Percentiles rank a stretch among this genome's conserved stretches.
Conservation (phyloP, 2,113 vertebrate genomes). For the Ailurus styani region DNA sequence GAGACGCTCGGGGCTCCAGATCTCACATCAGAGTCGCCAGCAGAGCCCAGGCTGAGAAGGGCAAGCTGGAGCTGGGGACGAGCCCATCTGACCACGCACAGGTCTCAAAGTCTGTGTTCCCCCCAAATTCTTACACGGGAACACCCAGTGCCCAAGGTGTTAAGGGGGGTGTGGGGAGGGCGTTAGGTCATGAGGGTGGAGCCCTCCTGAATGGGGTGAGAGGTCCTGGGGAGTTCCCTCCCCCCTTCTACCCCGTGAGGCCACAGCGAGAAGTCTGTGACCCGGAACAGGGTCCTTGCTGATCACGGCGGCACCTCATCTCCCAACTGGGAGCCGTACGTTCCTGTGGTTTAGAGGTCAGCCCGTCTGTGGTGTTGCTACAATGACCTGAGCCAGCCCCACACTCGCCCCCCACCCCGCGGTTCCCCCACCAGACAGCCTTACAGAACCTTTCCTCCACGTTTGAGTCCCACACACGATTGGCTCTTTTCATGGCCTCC, state of each 20-base stretch:
- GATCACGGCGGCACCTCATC: neutral
- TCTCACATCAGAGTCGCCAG: neutral
- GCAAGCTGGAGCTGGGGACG: neutral
- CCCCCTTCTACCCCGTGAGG: neutral
- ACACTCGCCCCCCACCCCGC: no score
- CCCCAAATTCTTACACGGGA: neutral
- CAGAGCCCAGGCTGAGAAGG: neutral
- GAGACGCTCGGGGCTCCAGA: neutral
- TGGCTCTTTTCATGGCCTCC: neutral
- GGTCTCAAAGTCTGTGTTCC: neutral
- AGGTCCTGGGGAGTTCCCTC: neutral
- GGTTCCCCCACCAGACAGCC: neutral
- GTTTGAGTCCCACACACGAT: rapidly evolving
- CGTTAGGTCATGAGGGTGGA: neutral
- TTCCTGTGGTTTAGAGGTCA: neutral
- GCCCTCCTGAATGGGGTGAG: neutral
- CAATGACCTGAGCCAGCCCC: neutral
- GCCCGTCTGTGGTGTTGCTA: neutral
- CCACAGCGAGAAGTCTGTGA: neutral
- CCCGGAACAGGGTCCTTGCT: neutral
- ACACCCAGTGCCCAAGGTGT: neutral
- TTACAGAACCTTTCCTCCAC: neutral
- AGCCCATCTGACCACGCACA: neutral
- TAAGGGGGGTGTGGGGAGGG: neutral
- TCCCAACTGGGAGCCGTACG: neutral